Base-by-base conservation (phyloP, 2,888 invertebrate genomes). In the Tetropium fuscum region DNA sequence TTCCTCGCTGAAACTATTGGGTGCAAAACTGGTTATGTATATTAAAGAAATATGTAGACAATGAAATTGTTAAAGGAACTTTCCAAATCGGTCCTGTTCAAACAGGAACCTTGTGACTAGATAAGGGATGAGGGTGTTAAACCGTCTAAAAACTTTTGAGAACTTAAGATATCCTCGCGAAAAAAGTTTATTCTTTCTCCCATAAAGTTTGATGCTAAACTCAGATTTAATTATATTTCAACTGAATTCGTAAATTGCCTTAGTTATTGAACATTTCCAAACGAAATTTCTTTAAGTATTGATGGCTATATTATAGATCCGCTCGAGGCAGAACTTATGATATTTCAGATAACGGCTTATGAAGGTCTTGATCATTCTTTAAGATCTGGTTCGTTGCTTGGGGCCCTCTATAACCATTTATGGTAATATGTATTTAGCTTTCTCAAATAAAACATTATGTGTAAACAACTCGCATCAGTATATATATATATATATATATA, bases 181-280 rank as follows among this genome's bases (percentile, higher is more conserved):
- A 40, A 48, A 51, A 51, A 51, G 51, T 51, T 51, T 40, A 40
- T 51, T 51, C 51, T 51, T 51, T 51, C 48, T 51, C 51, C 51
- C 40, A 15, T 51, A 63, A 63, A 63, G 56, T 63, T 60, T 63
- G 58, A 60, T 63, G 63, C 51, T 61, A 60, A 59, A 63, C 61
- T 63, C 57, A 53, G 63, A 63, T 68, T 68, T 64, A 65, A 68
- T 65, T 68, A 63, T 65, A 55, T 62, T 58, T 61, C 58, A 56
- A 54, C 53, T 60, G 45, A 58, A 58, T 43, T 41, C 51, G 40
- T 56, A 41, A 60, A 56, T 56, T 55, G 56, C 36, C 53, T 60
- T 60, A 45, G 55, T 60, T 60, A 56, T 45, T 54, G 30, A 36
- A 55, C 34, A 40, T 18, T 51, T 48, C 41, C 41, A 47, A 38